phyloP scores from a whole-genome alignment of 2,888 invertebrate species.

The Cenopis cana region DNA sequence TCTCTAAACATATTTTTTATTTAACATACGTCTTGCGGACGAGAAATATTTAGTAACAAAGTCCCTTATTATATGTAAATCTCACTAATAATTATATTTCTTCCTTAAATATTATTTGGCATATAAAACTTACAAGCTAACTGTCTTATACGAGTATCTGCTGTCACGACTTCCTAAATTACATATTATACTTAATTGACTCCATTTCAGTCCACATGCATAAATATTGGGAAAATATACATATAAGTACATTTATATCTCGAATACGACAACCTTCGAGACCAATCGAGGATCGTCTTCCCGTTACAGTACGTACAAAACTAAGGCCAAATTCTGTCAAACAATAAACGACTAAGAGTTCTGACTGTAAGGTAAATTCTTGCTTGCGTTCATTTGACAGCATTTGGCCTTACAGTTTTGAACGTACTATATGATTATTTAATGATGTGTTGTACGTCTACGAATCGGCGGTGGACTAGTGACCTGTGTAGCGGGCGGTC shows the following conservation, averaged over 20 bases:
- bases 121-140: slow-evolving; percentile 21
- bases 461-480: slow-evolving; percentile 70
- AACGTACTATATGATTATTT: slow-evolving; percentile 7
- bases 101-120: slow-evolving; percentile 35
- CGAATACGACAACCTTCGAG: slow-evolving; percentile 3
- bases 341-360: no score
- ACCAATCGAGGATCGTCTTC: slow-evolving; percentile 5
- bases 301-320: background rate
- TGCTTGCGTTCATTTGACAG: no score
- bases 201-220: background rate
- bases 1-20: background rate
- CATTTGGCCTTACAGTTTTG: no score
- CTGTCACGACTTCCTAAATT: slow-evolving; percentile 11
- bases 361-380: no score
- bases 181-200: background rate
- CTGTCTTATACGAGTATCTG: background rate
- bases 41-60: background rate
- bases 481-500: slow-evolving; percentile 60
- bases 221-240: slow-evolving; percentile 18
- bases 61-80: slow-evolving; percentile 8
- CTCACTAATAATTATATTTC: slow-evolving; percentile 24
- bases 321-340: no score
- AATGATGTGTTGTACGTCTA: slow-evolving; percentile 58
- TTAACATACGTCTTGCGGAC: background rate
- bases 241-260: background rate